These are phyloP conservation scores for Paratilapia polleni DNA, from an alignment of 2,113 vertebrate species.

Conservation along the genomic window DNA sequence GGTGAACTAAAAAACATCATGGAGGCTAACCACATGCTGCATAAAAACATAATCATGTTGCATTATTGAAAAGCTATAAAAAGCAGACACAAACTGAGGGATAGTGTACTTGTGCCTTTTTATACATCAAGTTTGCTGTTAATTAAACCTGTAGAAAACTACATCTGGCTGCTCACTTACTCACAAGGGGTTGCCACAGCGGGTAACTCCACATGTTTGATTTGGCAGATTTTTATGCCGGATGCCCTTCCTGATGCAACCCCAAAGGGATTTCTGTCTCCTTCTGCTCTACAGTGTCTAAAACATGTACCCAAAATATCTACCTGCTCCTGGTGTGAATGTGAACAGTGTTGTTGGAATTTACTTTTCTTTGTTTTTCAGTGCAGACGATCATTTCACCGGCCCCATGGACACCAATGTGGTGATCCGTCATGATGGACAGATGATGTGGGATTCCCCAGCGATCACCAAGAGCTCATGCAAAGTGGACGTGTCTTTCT, in stretches of 20 bases:
- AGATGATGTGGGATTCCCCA: slow-evolving; percentile 88
- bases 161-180: no score
- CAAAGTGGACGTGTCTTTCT: slow-evolving; percentile 91
- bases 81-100: slow-evolving; percentile 51
- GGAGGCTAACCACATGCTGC: background rate
- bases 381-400: slow-evolving; percentile 85
- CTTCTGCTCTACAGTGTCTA: background rate
- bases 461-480: slow-evolving; percentile 94
- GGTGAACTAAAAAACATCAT: background rate
- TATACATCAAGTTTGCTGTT: slow-evolving; percentile 4
- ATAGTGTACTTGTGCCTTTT: slow-evolving; percentile 60
- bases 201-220: no score
- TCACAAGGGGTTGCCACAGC: no score
- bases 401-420: slow-evolving; percentile 91
- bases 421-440: slow-evolving; percentile 86
- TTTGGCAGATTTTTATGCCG: no score
- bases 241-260: no score
- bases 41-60: background rate
- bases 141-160: background rate
- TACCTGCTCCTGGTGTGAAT: background rate
- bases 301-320: background rate
- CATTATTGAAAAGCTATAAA: slow-evolving; percentile 24
- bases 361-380: slow-evolving; percentile 56
- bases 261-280: no score
- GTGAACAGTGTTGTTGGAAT: background rate